A percentile compares a stretch with the other conserved stretches of the same genome.
Evolutionary conservation across 2,888 invertebrate genomes (phyloP).

Genomic region (Arge pagana): DNA sequence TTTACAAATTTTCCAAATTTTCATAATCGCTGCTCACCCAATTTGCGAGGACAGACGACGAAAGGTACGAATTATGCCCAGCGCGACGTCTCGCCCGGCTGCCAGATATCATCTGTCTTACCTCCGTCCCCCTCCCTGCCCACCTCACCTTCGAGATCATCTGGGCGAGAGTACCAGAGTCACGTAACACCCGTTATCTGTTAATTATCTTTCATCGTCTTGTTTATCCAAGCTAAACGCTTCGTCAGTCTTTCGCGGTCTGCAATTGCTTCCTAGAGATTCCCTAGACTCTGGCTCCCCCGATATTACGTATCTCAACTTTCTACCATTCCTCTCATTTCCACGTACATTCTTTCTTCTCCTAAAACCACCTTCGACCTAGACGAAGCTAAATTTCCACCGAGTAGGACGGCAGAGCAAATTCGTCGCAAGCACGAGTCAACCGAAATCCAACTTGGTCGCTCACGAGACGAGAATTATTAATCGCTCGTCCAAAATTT

Average conservation of each 20-base stretch:
- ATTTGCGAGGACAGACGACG: background rate
- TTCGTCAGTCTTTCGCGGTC: background rate
- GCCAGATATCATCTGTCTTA: background rate
- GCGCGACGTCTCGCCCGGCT: no score
- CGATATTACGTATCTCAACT: background rate
- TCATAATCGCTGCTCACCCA: background rate
- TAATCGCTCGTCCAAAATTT: slow-evolving; percentile 3
- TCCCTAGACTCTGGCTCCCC: background rate
- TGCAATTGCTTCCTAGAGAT: slow-evolving; percentile 19
- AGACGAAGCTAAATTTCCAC: background rate
- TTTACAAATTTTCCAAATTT: background rate
- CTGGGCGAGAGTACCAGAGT: slow-evolving; percentile 28
- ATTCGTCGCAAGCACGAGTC: background rate
- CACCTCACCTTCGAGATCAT: slow-evolving; percentile 26
- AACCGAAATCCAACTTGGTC: background rate
- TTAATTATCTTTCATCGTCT: slow-evolving; percentile 56
- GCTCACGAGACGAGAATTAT: background rate
- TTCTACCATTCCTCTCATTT: no score
- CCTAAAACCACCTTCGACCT: background rate
- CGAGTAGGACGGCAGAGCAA: background rate
- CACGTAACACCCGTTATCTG: slow-evolving; percentile 43
- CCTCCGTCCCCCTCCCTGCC: background rate
- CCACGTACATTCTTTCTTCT: background rate
- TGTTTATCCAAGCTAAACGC: slow-evolving; percentile 48
- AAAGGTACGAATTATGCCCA: background rate